Conservation (phyloP, 2,113 vertebrate species). For the Psittacus erithacus region DNA sequence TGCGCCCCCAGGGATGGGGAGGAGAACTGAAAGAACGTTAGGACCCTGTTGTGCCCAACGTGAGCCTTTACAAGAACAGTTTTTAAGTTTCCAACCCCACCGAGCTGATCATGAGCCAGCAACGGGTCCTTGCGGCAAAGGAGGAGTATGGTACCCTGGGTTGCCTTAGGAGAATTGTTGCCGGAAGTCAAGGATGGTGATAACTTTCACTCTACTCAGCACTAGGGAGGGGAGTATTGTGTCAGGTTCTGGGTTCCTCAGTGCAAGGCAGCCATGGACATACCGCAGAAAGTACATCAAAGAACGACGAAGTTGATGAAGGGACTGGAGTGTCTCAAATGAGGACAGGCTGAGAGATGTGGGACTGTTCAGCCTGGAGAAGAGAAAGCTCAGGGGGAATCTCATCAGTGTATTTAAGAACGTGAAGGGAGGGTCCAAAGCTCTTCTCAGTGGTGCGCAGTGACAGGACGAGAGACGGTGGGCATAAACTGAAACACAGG, state of each 20-base stretch:
- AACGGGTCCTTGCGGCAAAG: background rate
- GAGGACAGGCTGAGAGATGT: background rate
- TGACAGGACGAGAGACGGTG: background rate
- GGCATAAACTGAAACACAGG: background rate
- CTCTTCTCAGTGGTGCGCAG: background rate
- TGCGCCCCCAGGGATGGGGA: too few species aligned
- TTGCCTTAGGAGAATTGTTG: background rate
- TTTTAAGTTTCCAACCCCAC: too few species aligned
- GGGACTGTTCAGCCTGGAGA: background rate
- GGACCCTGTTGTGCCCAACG: too few species aligned
- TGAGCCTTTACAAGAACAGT: too few species aligned
- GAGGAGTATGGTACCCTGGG: background rate
- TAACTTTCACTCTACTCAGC: background rate
- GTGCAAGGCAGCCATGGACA: background rate
- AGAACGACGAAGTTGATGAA: background rate
- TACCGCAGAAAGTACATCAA: background rate
- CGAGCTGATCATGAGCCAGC: background rate
- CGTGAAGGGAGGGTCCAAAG: background rate
- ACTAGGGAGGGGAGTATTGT: too few species aligned
- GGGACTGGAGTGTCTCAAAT: background rate
- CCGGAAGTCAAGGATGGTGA: background rate
- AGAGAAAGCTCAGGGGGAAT: background rate
- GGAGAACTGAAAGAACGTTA: too few species aligned
- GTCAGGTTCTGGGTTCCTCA: background rate
- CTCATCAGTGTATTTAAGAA: background rate